Conservation (phyloP, 2,113 vertebrate genomes). For the Scatophagus argus region DNA sequence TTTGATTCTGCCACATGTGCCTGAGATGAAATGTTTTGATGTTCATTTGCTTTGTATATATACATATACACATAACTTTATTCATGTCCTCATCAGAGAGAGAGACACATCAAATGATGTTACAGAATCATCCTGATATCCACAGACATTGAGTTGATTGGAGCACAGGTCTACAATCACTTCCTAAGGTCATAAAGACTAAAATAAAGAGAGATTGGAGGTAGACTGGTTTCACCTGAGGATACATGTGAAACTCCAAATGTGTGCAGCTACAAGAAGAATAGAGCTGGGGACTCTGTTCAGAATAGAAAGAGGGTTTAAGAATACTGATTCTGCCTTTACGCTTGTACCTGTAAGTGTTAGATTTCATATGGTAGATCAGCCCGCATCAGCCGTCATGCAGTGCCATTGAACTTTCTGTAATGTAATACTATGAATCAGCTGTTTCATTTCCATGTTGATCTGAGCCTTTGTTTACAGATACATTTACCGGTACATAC, state of each 20-base stretch:
- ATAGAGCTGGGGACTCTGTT: not conserved
- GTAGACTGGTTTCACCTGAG: conserved; percentile 14
- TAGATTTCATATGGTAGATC: not conserved
- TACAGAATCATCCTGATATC: conserved; percentile 22
- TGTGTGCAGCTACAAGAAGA: not conserved
- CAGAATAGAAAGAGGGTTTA: too few species aligned
- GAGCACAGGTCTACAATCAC: not conserved
- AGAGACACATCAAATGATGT: conserved; percentile 8
- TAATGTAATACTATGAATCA: not conserved
- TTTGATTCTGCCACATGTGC: conserved; percentile 83
- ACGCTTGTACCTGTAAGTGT: not conserved
- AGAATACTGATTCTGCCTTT: not conserved
- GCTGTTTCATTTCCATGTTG: not conserved
- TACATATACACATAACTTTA: conserved; percentile 39
- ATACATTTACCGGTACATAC: too few species aligned
- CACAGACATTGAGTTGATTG: conserved; percentile 7
- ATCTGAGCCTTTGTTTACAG: not conserved
- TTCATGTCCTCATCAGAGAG: conserved; percentile 16
- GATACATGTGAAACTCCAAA: not conserved
- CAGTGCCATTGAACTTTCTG: not conserved
- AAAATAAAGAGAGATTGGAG: conserved; percentile 27
- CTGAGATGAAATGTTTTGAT: conserved; percentile 67
- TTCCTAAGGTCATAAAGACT: not conserved
- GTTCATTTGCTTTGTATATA: conserved; percentile 56
- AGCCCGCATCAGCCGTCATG: not conserved